Evolutionary conservation across 2,113 vertebrate species (phyloP).

Genomic region (Odontophorus gujanensis): DNA sequence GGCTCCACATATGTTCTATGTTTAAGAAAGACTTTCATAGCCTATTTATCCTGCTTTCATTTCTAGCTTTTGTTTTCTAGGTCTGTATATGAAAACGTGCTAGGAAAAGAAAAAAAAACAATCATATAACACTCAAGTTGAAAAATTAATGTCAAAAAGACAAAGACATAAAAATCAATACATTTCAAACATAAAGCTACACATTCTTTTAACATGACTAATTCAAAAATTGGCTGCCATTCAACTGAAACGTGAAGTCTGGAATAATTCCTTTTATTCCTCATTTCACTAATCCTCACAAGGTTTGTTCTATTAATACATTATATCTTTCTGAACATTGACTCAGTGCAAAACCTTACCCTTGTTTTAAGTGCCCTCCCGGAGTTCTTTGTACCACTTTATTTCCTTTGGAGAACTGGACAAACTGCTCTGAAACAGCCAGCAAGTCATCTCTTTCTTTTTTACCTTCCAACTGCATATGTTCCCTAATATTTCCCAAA

Average conservation of each 20-base stretch:
- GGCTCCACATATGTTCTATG: neutral
- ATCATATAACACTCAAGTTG: neutral
- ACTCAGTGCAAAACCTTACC: neutral
- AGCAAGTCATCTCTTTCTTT: neutral
- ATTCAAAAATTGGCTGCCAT: constrained; percentile 24
- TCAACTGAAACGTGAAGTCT: neutral
- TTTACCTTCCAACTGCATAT: neutral
- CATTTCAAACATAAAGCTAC: neutral
- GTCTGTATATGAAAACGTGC: neutral
- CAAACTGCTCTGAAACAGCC: neutral
- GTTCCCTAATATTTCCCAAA: constrained; percentile 2
- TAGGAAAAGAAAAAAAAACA: neutral
- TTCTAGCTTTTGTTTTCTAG: neutral
- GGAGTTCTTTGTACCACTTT: neutral
- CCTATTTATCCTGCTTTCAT: neutral
- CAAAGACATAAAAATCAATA: constrained; percentile 41
- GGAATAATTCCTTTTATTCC: neutral
- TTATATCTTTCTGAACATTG: neutral
- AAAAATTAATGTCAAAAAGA: constrained; percentile 12
- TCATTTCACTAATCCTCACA: neutral
- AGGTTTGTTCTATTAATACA: constrained; percentile 4
- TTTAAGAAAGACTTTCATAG: neutral
- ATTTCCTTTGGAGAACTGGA: neutral
- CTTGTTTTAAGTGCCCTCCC: constrained; percentile 1
- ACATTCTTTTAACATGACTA: neutral